Evolutionary conservation across 2,888 invertebrate genomes (phyloP).

Genomic region (Spialia ferax): DNA sequence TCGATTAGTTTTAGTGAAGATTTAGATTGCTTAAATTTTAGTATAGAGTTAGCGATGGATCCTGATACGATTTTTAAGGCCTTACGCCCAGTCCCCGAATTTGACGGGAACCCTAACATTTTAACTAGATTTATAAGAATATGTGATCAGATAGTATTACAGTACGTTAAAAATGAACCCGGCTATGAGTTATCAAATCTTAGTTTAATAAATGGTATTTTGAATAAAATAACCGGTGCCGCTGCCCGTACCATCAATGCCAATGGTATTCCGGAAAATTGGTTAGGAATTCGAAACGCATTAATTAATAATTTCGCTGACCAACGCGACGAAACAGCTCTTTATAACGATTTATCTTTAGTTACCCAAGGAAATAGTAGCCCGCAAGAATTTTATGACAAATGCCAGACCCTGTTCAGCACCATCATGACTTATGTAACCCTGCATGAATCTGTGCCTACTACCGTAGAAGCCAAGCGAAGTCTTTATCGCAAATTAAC

Average conservation of each 20-base stretch:
- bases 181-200: no score
- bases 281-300: conserved; percentile 30
- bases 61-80: no score
- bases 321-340: conserved; percentile 38
- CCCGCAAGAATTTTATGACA: conserved; percentile 40
- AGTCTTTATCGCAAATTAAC: conserved; percentile 41
- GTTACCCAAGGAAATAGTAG: conserved; percentile 34
- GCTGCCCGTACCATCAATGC: background rate
- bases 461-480: conserved; percentile 16
- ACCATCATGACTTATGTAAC: conserved; percentile 31
- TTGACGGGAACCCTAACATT: no score
- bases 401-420: conserved; percentile 31
- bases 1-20: no score
- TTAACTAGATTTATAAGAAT: no score
- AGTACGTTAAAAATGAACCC: no score
- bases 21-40: no score
- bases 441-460: conserved; percentile 18
- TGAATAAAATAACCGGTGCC: background rate
- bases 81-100: no score
- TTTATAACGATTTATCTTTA: conserved; percentile 38
- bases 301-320: conserved; percentile 43
- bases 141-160: no score
- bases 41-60: no score
- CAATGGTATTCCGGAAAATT: conserved; percentile 50
- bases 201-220: background rate